Conservation (phyloP, 2,113 vertebrate genomes). For the Hydropotes inermis region DNA sequence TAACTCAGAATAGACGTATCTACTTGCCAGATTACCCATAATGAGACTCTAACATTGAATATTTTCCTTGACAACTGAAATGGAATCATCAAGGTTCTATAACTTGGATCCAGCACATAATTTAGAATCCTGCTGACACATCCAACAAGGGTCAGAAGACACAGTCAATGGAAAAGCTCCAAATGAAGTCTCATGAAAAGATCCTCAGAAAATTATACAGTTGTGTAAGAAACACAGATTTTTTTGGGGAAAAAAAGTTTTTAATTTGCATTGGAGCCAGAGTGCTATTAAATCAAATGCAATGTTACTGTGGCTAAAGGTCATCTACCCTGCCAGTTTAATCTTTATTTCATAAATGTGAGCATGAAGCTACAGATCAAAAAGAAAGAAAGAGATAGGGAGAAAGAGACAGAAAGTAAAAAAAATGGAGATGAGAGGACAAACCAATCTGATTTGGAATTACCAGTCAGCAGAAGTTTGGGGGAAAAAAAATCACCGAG, state of each 20-base stretch:
- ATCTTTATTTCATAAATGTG: constrained; percentile 69
- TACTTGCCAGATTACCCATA: constrained; percentile 16
- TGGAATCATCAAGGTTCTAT: constrained; percentile 34
- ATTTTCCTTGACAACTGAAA: constrained; percentile 46
- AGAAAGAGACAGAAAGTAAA: constrained; percentile 72
- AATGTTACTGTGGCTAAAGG: constrained; percentile 46
- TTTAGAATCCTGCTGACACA: constrained; percentile 46
- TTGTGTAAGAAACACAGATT: constrained; percentile 37
- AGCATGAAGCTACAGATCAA: constrained; percentile 78
- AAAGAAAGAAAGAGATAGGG: constrained; percentile 70
- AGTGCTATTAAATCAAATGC: constrained; percentile 49
- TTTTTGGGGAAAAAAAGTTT: constrained; percentile 47
- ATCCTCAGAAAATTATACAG: constrained; percentile 50
- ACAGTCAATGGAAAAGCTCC: not conserved
- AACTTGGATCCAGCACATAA: not conserved
- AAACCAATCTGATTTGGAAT: constrained; percentile 80
- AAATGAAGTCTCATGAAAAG: constrained; percentile 35
- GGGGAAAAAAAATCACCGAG: constrained; percentile 75
- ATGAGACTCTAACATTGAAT: not conserved
- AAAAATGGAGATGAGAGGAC: constrained; percentile 80
- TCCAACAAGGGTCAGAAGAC: constrained; percentile 44
- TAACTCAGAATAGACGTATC: constrained; percentile 28
- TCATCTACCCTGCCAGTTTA: constrained; percentile 54
- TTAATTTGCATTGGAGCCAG: constrained; percentile 21
- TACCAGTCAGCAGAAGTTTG: constrained; percentile 78